Evolutionary conservation across 2,113 vertebrate genomes (phyloP).

Genomic region (Marcusenius ussheri): DNA sequence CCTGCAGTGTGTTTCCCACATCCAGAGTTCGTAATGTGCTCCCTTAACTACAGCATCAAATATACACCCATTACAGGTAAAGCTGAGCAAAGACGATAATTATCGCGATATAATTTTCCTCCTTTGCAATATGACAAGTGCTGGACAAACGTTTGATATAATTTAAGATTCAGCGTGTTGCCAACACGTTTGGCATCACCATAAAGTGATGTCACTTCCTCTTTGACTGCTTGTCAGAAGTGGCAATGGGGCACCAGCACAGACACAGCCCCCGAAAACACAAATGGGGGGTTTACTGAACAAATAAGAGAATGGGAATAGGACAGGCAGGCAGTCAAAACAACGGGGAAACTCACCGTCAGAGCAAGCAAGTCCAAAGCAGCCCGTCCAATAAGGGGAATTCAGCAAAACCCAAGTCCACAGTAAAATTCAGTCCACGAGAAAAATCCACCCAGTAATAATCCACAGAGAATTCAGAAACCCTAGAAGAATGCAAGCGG

Average conservation of each 20-base stretch:
- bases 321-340: neutral
- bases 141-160: neutral
- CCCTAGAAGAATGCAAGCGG: neutral
- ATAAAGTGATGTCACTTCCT: neutral
- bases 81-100: neutral
- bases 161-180: neutral
- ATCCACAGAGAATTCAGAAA: neutral
- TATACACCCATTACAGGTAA: neutral
- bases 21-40: neutral
- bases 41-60: neutral
- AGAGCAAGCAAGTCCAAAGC: neutral
- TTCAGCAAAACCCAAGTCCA: neutral
- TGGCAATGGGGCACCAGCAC: neutral
- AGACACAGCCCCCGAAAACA: neutral
- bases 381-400: neutral
- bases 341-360: neutral
- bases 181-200: neutral
- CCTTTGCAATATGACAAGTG: neutral
- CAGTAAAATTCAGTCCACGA: neutral
- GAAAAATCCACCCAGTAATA: neutral
- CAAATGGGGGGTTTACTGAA: neutral
- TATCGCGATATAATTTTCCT: neutral
- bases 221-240: neutral
- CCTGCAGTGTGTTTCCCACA: neutral
- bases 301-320: neutral